phyloP scores from a whole-genome alignment of 2,797 vertebrate species.

The Enteromius trimaculatus region DNA sequence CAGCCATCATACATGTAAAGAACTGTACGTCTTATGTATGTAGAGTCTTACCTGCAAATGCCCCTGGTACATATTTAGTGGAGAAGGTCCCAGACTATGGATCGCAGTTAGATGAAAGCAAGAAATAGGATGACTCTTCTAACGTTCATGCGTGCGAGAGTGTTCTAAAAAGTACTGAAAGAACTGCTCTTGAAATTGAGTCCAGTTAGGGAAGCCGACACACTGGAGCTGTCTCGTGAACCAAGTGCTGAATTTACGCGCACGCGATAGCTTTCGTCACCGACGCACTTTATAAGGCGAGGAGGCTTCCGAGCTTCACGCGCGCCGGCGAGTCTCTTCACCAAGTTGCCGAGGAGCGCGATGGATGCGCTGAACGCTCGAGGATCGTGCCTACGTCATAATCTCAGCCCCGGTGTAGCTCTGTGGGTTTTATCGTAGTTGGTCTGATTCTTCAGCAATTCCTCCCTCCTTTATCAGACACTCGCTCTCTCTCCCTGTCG shows the following conservation, averaged over 20 bases:
- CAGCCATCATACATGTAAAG: background rate
- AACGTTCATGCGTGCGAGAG: slow-evolving; percentile 56
- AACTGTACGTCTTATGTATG: background rate
- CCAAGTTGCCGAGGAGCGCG: slow-evolving; percentile 43
- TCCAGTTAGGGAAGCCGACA: slow-evolving; percentile 23
- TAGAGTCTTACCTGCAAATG: slow-evolving; percentile 81
- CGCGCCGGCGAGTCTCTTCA: slow-evolving; percentile 23
- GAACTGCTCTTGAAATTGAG: slow-evolving; percentile 39
- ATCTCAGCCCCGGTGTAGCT: slow-evolving; percentile 15
- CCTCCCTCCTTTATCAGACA: slow-evolving; percentile 69
- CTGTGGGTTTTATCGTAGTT: slow-evolving; percentile 55
- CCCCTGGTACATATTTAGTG: slow-evolving; percentile 87
- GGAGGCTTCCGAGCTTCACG: slow-evolving; percentile 25
- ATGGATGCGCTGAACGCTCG: slow-evolving; percentile 15
- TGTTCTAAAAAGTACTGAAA: slow-evolving; percentile 57
- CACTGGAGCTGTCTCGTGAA: slow-evolving; percentile 70
- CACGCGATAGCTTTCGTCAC: slow-evolving; percentile 58
- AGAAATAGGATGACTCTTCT: slow-evolving; percentile 53
- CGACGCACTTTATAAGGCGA: slow-evolving; percentile 50
- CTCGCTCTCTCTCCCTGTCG: slow-evolving; percentile 64
- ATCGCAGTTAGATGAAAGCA: slow-evolving; percentile 70
- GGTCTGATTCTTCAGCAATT: slow-evolving; percentile 66
- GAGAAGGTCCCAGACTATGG: slow-evolving; percentile 69
- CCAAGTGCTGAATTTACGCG: slow-evolving; percentile 71
- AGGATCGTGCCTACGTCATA: slow-evolving; percentile 20